These are phyloP conservation scores for Saccostrea glomerata DNA, from an alignment of 1,140 invertebrate genomes.

Conservation along the genomic window DNA sequence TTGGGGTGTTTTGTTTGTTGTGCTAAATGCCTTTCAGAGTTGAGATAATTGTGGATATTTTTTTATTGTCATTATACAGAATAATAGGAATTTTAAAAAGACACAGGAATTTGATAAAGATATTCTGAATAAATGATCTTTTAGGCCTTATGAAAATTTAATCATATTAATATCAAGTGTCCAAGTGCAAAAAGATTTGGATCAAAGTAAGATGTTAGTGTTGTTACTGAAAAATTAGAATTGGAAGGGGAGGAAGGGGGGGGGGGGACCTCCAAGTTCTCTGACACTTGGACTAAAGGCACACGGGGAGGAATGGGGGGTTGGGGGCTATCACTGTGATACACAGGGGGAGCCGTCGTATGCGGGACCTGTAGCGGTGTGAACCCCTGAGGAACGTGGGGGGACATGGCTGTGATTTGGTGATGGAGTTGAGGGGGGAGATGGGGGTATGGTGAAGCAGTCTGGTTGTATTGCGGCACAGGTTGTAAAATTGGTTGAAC, in stretches of 20 bases:
- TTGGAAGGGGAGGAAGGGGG: background rate
- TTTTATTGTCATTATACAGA: background rate
- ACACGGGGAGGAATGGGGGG: conserved; percentile 72
- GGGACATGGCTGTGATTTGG: background rate
- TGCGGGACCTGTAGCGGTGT: conserved; percentile 15
- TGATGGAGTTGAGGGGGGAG: conserved; percentile 34
- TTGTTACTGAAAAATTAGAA: no score
- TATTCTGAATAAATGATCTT: no score
- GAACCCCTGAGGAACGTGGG: conserved; percentile 11
- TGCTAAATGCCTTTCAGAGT: background rate
- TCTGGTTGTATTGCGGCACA: conserved; percentile 36
- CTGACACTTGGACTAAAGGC: conserved; percentile 55
- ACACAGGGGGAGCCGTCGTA: background rate
- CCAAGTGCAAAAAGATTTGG: no score
- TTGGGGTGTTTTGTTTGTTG: background rate
- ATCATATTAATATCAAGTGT: no score
- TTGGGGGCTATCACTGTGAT: conserved; percentile 53
- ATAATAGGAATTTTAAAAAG: background rate
- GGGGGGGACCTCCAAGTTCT: conserved; percentile 1
- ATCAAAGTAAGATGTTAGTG: no score
- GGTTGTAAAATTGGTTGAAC: conserved; percentile 59
- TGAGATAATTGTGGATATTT: background rate
- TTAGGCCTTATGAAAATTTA: no score
- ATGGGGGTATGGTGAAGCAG: background rate
- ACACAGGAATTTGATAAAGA: background rate